Conservation (phyloP, 2,797 vertebrate genomes). For the Melanotaenia nigrans region DNA sequence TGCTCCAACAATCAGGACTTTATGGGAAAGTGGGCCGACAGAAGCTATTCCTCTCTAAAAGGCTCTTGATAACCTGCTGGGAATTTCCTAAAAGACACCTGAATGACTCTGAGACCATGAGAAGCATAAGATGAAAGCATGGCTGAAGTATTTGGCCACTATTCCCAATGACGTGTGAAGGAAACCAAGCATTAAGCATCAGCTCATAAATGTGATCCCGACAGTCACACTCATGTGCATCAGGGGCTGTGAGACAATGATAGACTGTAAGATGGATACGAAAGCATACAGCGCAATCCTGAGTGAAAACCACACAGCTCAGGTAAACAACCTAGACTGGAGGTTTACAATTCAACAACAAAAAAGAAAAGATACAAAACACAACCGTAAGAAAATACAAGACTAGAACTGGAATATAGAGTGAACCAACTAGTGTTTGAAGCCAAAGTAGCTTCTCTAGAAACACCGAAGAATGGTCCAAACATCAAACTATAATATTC, state of each 20-base stretch:
- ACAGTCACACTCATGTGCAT: not conserved
- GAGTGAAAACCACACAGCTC: not conserved
- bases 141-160: not conserved
- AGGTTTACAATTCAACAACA: not conserved
- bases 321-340: not conserved
- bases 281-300: not conserved
- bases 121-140: not conserved
- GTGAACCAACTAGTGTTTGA: not conserved
- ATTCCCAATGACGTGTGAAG: not conserved
- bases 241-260: not conserved
- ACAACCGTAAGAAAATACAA: not conserved
- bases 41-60: not conserved
- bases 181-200: not conserved
- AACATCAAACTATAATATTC: not conserved
- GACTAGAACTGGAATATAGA: not conserved
- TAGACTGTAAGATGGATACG: not conserved
- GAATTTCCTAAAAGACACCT: not conserved
- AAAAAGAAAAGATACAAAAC: not conserved
- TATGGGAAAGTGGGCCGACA: not conserved
- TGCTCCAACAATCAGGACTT: slow-evolving; percentile 4
- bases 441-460: not conserved
- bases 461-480: not conserved
- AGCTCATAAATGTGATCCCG: not conserved
- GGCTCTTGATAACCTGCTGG: not conserved
- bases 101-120: not conserved